phyloP scores from a whole-genome alignment of 2,888 invertebrate species.

The Calameuta pallipes region DNA sequence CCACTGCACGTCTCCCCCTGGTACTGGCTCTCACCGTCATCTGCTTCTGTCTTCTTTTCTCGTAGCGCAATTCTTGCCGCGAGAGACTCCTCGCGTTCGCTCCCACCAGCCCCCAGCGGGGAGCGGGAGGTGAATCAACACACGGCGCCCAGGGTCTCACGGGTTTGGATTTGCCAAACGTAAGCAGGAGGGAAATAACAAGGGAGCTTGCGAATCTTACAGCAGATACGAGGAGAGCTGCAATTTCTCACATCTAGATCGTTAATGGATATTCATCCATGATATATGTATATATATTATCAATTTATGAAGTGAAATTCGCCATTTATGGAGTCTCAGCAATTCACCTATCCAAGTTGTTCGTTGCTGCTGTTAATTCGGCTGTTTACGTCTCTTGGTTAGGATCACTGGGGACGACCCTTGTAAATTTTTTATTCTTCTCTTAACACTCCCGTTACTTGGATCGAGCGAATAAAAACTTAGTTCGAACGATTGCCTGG shows the following conservation, averaged over 20 bases:
- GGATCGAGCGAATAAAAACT: background rate
- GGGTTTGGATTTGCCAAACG: background rate
- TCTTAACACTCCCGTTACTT: background rate
- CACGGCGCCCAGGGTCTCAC: background rate
- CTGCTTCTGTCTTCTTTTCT: background rate
- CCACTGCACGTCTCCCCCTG: conserved; percentile 21
- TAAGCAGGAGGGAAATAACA: conserved; percentile 10
- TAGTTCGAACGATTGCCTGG: background rate
- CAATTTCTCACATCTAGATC: background rate
- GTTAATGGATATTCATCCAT: background rate
- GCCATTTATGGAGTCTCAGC: background rate
- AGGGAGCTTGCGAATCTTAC: background rate
- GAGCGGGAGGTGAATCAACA: background rate
- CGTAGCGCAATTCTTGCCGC: conserved; percentile 19
- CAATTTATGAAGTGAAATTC: background rate
- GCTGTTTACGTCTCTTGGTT: background rate
- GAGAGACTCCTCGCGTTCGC: conserved; percentile 20
- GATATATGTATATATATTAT: no score
- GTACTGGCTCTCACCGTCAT: background rate
- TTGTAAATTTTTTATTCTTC: conserved; percentile 1
- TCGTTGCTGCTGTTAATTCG: background rate
- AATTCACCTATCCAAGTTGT: background rate
- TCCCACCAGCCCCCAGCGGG: conserved; percentile 17
- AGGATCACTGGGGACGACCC: background rate
- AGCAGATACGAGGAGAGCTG: background rate